Conservation (phyloP, 2,888 invertebrate species). For the Invenusta paracnida region DNA sequence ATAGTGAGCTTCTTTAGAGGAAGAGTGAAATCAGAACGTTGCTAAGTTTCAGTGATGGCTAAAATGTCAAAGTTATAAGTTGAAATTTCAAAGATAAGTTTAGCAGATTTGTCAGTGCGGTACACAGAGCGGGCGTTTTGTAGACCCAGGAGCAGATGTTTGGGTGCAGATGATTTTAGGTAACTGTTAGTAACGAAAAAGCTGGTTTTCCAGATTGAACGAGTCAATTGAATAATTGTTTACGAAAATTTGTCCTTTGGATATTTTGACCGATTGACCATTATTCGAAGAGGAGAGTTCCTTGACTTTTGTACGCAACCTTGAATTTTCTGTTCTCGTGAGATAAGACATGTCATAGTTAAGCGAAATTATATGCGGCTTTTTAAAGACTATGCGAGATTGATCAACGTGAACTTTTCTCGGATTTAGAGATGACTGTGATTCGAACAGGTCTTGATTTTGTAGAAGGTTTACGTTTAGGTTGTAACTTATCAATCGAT, state of each 20-base stretch:
- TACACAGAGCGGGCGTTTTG: too few species aligned
- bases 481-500: too few species aligned
- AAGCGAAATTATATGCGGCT: background rate
- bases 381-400: background rate
- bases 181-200: background rate
- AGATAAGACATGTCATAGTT: background rate
- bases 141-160: too few species aligned
- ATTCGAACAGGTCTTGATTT: background rate
- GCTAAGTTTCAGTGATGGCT: too few species aligned
- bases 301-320: background rate
- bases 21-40: too few species aligned
- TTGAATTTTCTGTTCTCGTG: background rate
- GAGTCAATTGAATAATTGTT: background rate
- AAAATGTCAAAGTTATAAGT: too few species aligned
- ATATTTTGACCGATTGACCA: background rate
- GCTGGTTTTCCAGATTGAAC: background rate
- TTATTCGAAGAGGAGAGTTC: background rate
- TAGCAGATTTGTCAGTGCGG: too few species aligned
- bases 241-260: background rate
- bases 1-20: too few species aligned
- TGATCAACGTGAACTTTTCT: background rate
- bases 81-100: too few species aligned
- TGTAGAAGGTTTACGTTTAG: background rate
- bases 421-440: background rate
- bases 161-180: slow-evolving; percentile 49